These are phyloP conservation scores for Gallinago jamesoni DNA, from an alignment of 2,113 vertebrate genomes.

Conservation along the genomic window DNA sequence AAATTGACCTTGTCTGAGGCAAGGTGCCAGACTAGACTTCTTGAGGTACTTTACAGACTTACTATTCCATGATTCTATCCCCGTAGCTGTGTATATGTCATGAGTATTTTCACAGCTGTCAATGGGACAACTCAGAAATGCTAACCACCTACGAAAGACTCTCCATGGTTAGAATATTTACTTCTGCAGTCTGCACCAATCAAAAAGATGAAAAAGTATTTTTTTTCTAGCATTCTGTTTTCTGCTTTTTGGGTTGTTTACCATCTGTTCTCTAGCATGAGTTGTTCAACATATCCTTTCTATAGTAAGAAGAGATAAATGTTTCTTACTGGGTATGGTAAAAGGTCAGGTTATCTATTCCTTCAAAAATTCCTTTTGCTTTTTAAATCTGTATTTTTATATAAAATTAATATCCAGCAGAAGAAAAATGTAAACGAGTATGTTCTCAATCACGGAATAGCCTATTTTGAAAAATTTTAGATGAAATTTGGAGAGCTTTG, in stretches of 20 bases:
- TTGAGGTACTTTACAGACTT: neutral
- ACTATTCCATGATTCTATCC: neutral
- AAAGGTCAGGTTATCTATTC: neutral
- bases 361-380: neutral
- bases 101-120: neutral
- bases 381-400: neutral
- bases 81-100: neutral
- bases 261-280: neutral
- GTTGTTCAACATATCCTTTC: neutral
- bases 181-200: neutral
- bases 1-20: conserved; percentile 6
- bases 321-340: neutral
- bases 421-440: neutral
- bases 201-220: neutral
- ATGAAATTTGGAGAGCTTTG: neutral
- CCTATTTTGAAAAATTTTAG: neutral
- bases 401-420: neutral
- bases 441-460: neutral
- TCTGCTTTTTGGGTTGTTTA: neutral
- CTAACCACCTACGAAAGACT: neutral
- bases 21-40: neutral
- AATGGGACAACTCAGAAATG: neutral
- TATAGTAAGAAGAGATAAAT: neutral
- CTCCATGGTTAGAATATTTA: neutral
- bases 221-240: neutral